Evolutionary conservation across 2,888 invertebrate genomes (phyloP), one percentile per base, ranked within the genome.

Genomic region (Corythucha ciliata): DNA sequence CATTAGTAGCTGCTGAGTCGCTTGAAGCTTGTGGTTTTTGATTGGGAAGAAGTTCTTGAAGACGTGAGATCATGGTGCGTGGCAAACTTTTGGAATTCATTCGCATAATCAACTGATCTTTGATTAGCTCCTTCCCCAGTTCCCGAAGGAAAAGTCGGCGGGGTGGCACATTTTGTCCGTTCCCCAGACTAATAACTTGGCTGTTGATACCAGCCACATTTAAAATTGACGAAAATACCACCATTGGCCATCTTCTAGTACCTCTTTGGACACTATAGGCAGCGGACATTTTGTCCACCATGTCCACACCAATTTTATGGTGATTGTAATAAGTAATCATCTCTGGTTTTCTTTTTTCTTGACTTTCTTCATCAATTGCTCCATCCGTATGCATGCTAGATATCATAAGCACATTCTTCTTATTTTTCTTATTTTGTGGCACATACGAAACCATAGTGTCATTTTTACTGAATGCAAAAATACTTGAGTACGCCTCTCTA

Each of bases 231-330:
- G 37, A 57, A 40, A 58, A 58, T 18, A 54, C 41, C 6, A 48
- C 56, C 53, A 59, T 52, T 36, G 56, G 53, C 59, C 57, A 58
- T 33, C 56, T 36, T 40, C 47, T 49, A 51, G 56, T 56, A 25
- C 40, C 45, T 36, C 57, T 47, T 24, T 45, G 25, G 36, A 46
- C 47, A 33, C 34, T 54, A 44, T 57, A 59, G 27, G 42, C 12
- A n/a, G 33, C 42, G 41, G 41, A 54, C 26, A 54, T 39, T 57
- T 53, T 50, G 6, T 53, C 53, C 12, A 34, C 25, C 37, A 4
- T 12, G n/a, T n/a, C n/a, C n/a, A n/a, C n/a, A n/a, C n/a, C n/a
- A n/a, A n/a, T n/a, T n/a, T n/a, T n/a, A n/a, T n/a, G n/a, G n/a
- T n/a, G n/a, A n/a, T n/a, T n/a, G n/a, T n/a, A n/a, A n/a, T n/a